Percentiles rank a stretch among this genome's conserved stretches.
phyloP scores from a whole-genome alignment of 1,140 invertebrate species.

The Drosophila nebulosa region DNA sequence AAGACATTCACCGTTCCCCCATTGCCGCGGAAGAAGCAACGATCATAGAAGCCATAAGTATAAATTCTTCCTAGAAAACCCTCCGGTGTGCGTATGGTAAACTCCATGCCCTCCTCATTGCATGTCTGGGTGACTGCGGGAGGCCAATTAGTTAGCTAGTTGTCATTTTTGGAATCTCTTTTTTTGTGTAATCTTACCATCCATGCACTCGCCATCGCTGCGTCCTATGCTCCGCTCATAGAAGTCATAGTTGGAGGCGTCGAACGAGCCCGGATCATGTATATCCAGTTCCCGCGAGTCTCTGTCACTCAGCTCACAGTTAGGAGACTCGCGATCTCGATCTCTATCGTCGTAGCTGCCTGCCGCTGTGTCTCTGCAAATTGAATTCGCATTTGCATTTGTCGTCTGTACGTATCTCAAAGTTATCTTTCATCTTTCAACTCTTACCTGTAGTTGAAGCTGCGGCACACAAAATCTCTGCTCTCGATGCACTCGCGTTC shows the following conservation, averaged over 20 bases:
- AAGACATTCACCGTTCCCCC: slow-evolving; percentile 91
- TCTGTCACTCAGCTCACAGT: slow-evolving; percentile 93
- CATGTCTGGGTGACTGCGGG: slow-evolving; percentile 92
- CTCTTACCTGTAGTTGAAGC: slow-evolving; percentile 89
- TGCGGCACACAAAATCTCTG: slow-evolving; percentile 91
- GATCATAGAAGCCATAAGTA: slow-evolving; percentile 94
- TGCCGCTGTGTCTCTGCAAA: slow-evolving; percentile 82
- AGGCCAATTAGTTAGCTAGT: slow-evolving; percentile 21
- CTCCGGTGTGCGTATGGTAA: slow-evolving; percentile 92
- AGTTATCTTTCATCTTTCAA: slow-evolving; percentile 12
- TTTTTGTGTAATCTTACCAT: slow-evolving; percentile 85
- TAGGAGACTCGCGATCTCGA: slow-evolving; percentile 84
- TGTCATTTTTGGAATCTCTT: slow-evolving; percentile 11
- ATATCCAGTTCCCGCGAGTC: slow-evolving; percentile 92
- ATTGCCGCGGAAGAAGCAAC: slow-evolving; percentile 94
- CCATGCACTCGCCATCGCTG: slow-evolving; percentile 89
- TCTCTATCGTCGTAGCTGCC: slow-evolving; percentile 83
- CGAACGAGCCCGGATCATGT: slow-evolving; percentile 91
- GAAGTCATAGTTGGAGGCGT: slow-evolving; percentile 92
- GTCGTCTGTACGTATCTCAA: neutral
- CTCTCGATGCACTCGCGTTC: slow-evolving; percentile 91
- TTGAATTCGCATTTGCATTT: slow-evolving; percentile 54
- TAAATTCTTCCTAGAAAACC: slow-evolving; percentile 94
- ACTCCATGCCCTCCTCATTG: slow-evolving; percentile 96
- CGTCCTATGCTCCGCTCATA: slow-evolving; percentile 90